Base-by-base conservation (phyloP, 1,140 invertebrate genomes). In the Euura saliciscinereae region DNA sequence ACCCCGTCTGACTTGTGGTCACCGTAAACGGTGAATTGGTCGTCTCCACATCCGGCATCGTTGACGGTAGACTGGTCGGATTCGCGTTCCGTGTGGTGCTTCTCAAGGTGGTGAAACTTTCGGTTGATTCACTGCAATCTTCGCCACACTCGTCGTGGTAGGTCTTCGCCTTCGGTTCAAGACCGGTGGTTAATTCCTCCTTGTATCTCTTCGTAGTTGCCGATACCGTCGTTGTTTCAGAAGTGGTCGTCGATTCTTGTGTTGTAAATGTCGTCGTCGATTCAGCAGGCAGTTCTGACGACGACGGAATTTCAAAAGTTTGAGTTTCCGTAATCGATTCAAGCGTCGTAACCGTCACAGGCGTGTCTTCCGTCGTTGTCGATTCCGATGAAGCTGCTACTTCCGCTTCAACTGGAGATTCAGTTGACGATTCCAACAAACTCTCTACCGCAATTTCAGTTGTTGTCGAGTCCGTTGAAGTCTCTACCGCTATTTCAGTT, bases 121-220 rank as follows among this genome's bases (percentile, higher is more conserved):
- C 69, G 68, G 43, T 44, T 64, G 51, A 64, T 64, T 64, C n/a
- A n/a, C 51, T 64, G 51, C 51, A 64, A 64, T 64, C 51, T 8
- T 64, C 51, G 51, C 51, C 51, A 64, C 51, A 64, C n/a, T 64
- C 51, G 7, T 64, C 51, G 7, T 7, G n/a, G 51, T 7, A 64
- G 51, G 51, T n/a, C n/a, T n/a, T n/a, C n/a, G n/a, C n/a, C n/a
- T n/a, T 67, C 66, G 7, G 11, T 64, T 64, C 51, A 64, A 64
- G 7, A 64, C 7, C n/a, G n/a, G n/a, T 64, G 51, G 51, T 7
- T 64, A 64, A n/a, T 64, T 64, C 51, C n/a, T 64, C 51, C 7
- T 64, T 64, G 51, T 64, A n/a, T 8, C 7, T 64, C n/a, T 7
- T 64, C 7, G 51, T 64, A 2, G 2, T 7, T 13, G 7, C 13